These are phyloP conservation scores for Chymomyza procnemis DNA, from an alignment of 2,888 invertebrate genomes.

Conservation along the genomic window DNA sequence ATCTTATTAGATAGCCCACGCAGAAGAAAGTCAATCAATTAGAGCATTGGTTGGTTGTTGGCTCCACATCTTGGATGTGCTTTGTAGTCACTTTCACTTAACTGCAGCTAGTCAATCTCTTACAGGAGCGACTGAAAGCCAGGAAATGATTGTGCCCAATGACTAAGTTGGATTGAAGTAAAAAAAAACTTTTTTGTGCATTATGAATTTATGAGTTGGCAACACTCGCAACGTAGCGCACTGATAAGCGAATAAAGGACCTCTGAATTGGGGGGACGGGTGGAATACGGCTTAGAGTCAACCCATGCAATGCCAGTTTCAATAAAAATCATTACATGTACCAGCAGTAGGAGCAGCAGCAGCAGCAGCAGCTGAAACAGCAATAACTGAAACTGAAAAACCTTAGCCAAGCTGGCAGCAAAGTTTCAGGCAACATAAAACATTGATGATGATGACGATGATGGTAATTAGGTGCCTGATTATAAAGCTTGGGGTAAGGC, in stretches of 20 bases:
- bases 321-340: slow-evolving; percentile 46
- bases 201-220: slow-evolving; percentile 48
- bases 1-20: background rate
- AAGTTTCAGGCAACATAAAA: slow-evolving; percentile 45
- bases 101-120: slow-evolving; percentile 46
- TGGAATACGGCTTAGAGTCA: background rate
- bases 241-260: slow-evolving; percentile 4
- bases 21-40: slow-evolving; percentile 49
- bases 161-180: slow-evolving; percentile 22
- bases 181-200: slow-evolving; percentile 23
- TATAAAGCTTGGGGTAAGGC: background rate
- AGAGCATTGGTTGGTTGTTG: slow-evolving; percentile 8
- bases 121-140: slow-evolving; percentile 14
- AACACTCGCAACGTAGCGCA: background rate
- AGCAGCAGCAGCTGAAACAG: background rate
- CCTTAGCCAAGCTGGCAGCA: slow-evolving; percentile 4
- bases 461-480: slow-evolving; percentile 12
- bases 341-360: background rate
- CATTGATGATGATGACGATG: slow-evolving; percentile 45
- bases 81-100: slow-evolving; percentile 34
- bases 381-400: background rate
- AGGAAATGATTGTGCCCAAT: background rate
- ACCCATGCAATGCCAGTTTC: slow-evolving; percentile 35
- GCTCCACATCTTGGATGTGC: slow-evolving; percentile 15
- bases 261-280: background rate